Evolutionary conservation across 2,797 vertebrate species (phyloP).

Genomic region (Coregonus sp.): DNA sequence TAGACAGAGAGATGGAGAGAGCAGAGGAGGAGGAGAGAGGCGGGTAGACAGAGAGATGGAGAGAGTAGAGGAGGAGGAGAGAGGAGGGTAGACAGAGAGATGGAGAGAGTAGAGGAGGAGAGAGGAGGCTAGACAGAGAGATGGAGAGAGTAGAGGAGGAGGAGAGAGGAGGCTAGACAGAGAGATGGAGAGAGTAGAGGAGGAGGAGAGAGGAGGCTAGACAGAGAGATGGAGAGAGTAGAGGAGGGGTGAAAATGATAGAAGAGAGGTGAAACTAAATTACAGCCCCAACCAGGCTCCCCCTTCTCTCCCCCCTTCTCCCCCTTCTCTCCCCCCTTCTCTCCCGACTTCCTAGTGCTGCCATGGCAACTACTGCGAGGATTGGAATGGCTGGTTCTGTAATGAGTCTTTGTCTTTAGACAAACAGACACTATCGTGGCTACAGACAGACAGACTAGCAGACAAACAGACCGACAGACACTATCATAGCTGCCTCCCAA

Average conservation of each 20-base stretch:
- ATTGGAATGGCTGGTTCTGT: conserved; percentile 52
- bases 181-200: too few species aligned
- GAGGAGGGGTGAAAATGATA: too few species aligned
- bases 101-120: too few species aligned
- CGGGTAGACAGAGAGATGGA: not conserved
- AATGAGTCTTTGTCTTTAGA: conserved; percentile 47
- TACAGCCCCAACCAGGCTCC: not conserved
- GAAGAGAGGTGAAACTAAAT: not conserved
- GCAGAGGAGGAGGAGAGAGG: too few species aligned
- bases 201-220: too few species aligned
- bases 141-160: not conserved
- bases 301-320: conserved; percentile 57
- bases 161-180: too few species aligned
- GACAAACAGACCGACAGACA: too few species aligned
- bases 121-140: not conserved
- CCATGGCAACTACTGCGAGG: conserved; percentile 73
- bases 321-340: conserved; percentile 25
- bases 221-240: too few species aligned
- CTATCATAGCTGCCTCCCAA: too few species aligned
- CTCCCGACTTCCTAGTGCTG: conserved; percentile 55
- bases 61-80: conserved; percentile 6
- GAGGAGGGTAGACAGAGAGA: not conserved
- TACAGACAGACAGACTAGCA: too few species aligned
- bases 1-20: too few species aligned
- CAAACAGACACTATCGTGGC: too few species aligned